Evolutionary conservation across 2,797 vertebrate species (phyloP).

Genomic region (Helicolenus hilgendorfi): DNA sequence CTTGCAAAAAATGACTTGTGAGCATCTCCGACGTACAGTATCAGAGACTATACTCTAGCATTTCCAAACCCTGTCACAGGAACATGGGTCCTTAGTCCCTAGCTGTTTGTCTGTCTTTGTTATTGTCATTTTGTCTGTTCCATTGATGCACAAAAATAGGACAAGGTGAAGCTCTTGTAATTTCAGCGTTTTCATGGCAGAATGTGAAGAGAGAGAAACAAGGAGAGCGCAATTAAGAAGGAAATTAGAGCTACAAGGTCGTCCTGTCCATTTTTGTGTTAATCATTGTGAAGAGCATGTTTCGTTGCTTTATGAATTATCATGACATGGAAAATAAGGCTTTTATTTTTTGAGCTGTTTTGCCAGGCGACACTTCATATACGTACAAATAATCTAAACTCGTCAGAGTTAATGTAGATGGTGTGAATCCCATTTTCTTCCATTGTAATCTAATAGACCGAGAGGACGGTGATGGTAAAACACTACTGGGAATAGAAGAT

Average conservation of each 20-base stretch:
- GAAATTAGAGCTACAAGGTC: conserved; percentile 4
- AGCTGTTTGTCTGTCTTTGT: background rate
- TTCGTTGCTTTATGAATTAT: conserved; percentile 9
- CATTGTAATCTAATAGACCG: background rate
- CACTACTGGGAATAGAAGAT: background rate
- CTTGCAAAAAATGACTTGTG: too few species aligned
- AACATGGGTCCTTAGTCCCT: background rate
- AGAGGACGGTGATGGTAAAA: background rate
- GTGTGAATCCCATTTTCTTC: background rate
- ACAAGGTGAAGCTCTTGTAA: background rate
- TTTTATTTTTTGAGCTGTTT: background rate
- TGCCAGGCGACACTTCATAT: background rate
- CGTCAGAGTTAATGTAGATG: background rate
- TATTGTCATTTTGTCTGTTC: background rate
- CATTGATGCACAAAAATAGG: background rate
- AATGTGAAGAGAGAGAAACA: conserved; percentile 7
- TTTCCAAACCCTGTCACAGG: background rate
- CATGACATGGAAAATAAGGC: background rate
- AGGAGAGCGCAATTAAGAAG: conserved; percentile 31
- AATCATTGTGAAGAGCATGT: conserved; percentile 8
- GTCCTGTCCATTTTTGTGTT: background rate
- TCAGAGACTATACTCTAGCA: too few species aligned
- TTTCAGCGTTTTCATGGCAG: conserved; percentile 8
- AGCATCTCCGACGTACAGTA: too few species aligned
- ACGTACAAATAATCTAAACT: background rate